A percentile compares a stretch with the other conserved stretches of the same genome.
Conservation (phyloP, 2,113 vertebrate species). For the Myotis davidii region DNA sequence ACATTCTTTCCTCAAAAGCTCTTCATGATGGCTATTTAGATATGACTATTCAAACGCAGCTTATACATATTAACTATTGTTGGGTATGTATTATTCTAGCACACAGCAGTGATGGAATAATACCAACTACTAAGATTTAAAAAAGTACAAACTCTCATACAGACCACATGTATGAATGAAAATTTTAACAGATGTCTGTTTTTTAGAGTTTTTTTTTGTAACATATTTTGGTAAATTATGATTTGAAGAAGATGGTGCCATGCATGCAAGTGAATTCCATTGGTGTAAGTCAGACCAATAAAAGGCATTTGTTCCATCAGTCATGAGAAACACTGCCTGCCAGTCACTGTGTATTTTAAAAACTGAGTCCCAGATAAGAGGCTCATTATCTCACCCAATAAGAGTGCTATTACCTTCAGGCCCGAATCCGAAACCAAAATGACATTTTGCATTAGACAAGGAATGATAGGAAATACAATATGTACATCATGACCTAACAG, state of each 20-base stretch:
- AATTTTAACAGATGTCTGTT: constrained; percentile 61
- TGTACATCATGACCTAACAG: neutral
- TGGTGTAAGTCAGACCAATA: neutral
- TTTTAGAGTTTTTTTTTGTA: constrained; percentile 31
- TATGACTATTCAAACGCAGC: neutral
- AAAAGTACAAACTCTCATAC: neutral
- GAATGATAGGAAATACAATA: neutral
- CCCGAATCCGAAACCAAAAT: neutral
- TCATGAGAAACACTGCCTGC: neutral
- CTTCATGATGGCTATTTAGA: neutral
- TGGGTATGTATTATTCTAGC: neutral
- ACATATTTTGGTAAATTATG: constrained; percentile 26
- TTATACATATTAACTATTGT: neutral
- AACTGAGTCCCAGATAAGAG: neutral
- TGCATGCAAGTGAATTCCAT: neutral
- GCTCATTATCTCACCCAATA: neutral
- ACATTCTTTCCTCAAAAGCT: neutral
- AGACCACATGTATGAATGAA: constrained; percentile 25
- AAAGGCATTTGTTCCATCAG: neutral
- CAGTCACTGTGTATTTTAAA: neutral
- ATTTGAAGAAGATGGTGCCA: neutral
- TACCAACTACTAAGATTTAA: neutral
- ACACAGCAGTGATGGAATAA: neutral
- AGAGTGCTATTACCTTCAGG: neutral
- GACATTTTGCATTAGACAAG: neutral